A percentile compares a stretch with the other conserved stretches of the same genome.
phyloP scores from a whole-genome alignment of 2,797 vertebrate species.

The Petrocephalus sullivani region DNA sequence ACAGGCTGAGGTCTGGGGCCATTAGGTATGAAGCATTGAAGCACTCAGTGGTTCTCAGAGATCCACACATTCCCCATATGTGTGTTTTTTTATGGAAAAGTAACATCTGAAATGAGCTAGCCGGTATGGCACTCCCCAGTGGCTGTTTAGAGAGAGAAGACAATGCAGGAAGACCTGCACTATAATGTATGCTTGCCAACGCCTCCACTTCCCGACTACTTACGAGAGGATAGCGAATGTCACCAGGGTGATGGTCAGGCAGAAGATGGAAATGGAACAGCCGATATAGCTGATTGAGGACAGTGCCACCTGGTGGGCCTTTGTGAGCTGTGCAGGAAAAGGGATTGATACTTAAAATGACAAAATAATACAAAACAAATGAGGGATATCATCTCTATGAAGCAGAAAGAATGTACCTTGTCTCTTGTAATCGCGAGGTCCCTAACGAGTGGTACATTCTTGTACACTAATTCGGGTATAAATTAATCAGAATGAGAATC shows the following conservation, averaged over 20 bases:
- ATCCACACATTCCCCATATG: background rate
- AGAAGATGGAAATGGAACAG: constrained; percentile 89
- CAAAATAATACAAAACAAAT: background rate
- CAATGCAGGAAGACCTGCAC: background rate
- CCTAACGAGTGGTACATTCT: background rate
- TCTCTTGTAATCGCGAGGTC: background rate
- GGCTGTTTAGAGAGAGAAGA: background rate
- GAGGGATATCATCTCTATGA: background rate
- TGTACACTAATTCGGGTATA: too few relatives aligned
- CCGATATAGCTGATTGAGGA: constrained; percentile 91
- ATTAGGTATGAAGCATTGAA: background rate
- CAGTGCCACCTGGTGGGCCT: constrained; percentile 84
- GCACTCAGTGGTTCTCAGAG: background rate
- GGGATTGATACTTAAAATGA: constrained; percentile 15
- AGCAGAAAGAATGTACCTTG: background rate
- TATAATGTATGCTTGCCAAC: background rate
- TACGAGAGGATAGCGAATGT: constrained; percentile 93
- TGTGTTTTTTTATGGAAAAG: background rate
- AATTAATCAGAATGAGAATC: too few relatives aligned
- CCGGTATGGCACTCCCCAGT: background rate
- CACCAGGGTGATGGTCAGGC: constrained; percentile 81
- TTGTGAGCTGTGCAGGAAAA: constrained; percentile 63
- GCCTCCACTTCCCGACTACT: constrained; percentile 57
- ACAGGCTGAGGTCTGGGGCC: background rate
- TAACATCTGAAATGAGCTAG: background rate